These are phyloP conservation scores for Lydus trimaculatus DNA, from an alignment of 2,888 invertebrate species.

Conservation along the genomic window DNA sequence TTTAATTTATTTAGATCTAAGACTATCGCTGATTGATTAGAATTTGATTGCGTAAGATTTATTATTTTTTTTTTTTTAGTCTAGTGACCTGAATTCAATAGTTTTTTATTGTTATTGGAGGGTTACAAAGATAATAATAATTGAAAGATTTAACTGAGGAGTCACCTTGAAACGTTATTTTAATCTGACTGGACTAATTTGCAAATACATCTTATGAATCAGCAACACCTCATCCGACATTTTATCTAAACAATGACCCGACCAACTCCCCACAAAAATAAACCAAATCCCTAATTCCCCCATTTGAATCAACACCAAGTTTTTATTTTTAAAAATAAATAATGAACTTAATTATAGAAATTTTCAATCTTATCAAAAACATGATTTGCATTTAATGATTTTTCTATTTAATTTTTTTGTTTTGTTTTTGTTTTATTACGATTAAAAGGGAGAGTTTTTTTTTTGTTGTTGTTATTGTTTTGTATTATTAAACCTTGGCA, in stretches of 20 bases:
- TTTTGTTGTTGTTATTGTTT: not conserved
- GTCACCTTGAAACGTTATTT: constrained; percentile 49
- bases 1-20: too few relatives aligned
- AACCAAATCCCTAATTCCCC: not conserved
- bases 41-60: not conserved
- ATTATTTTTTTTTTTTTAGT: not conserved
- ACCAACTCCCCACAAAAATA: not conserved
- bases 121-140: constrained; percentile 40
- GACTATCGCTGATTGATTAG: not conserved
- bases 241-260: constrained; percentile 42
- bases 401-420: too few relatives aligned
- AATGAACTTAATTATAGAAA: constrained; percentile 15
- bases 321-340: constrained; percentile 13
- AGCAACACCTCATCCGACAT: constrained; percentile 33
- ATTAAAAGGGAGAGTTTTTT: constrained; percentile 7
- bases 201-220: constrained; percentile 30
- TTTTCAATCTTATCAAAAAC: constrained; percentile 18
- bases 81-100: not conserved
- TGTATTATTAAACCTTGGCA: not conserved
- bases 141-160: constrained; percentile 38
- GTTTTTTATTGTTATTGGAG: constrained; percentile 12
- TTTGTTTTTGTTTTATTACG: not conserved
- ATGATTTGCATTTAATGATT: not conserved
- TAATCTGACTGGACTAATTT: constrained; percentile 26
- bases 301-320: too few relatives aligned